phyloP scores from a whole-genome alignment of 2,888 invertebrate species.

The Athalia cordata region DNA sequence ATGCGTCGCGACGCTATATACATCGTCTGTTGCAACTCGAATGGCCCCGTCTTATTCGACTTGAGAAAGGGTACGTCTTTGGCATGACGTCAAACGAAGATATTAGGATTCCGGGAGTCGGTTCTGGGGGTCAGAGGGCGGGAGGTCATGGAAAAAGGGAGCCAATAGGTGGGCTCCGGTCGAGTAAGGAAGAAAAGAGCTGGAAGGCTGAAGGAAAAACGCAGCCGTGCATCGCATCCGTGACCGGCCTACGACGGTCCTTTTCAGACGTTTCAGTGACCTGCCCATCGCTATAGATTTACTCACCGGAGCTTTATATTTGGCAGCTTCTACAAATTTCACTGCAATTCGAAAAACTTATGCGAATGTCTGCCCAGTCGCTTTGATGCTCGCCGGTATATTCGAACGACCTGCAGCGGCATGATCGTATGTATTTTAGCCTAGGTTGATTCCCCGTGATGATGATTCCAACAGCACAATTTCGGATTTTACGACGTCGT shows the following conservation, averaged over 20 bases:
- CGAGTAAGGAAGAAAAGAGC: slow-evolving; percentile 46
- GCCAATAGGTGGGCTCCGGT: background rate
- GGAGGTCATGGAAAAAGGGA: slow-evolving; percentile 4
- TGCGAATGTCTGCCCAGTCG: too few relatives aligned
- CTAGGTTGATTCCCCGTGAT: background rate
- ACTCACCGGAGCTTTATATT: background rate
- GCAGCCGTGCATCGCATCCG: slow-evolving; percentile 69
- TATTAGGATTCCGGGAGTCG: slow-evolving; percentile 69
- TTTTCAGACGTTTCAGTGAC: slow-evolving; percentile 33
- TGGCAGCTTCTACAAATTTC: slow-evolving; percentile 27
- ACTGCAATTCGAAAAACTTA: background rate
- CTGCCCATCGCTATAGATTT: slow-evolving; percentile 1
- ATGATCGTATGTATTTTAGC: background rate
- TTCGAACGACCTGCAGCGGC: too few relatives aligned
- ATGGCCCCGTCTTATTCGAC: slow-evolving; percentile 64
- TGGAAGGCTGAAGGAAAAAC: slow-evolving; percentile 56
- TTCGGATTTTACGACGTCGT: slow-evolving; percentile 28
- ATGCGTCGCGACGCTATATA: slow-evolving; percentile 25
- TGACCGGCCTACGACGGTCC: slow-evolving; percentile 67
- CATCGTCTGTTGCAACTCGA: slow-evolving; percentile 31
- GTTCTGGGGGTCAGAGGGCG: slow-evolving; percentile 45
- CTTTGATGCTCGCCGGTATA: too few relatives aligned
- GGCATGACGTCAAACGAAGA: slow-evolving; percentile 72
- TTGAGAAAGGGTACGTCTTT: slow-evolving; percentile 69
- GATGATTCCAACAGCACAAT: slow-evolving; percentile 28